A percentile compares a stretch with the other conserved stretches of the same genome.
These are phyloP conservation scores for Trichonephila inaurata DNA, from an alignment of 1,140 invertebrate species.

Conservation along the genomic window DNA sequence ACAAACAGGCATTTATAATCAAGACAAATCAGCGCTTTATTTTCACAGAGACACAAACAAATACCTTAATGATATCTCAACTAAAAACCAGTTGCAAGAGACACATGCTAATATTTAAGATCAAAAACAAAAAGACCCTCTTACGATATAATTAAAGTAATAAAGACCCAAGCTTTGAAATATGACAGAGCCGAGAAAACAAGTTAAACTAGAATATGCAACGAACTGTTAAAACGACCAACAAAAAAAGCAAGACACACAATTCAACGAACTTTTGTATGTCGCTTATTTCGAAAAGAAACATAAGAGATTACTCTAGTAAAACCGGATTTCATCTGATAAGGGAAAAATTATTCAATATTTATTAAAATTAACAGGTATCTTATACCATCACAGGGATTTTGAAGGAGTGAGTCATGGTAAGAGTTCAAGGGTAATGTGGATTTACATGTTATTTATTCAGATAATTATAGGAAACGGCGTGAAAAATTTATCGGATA, in stretches of 20 bases:
- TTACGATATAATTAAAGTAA: constrained; percentile 29
- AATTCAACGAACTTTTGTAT: too few species aligned
- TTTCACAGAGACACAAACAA: neutral
- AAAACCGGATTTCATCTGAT: constrained; percentile 1
- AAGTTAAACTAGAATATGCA: neutral
- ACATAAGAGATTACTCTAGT: neutral
- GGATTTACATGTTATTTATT: too few species aligned
- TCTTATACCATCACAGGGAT: too few species aligned
- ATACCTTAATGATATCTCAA: neutral
- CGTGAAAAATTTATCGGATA: too few species aligned
- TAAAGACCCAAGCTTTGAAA: neutral
- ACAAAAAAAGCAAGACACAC: too few species aligned
- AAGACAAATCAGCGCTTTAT: neutral
- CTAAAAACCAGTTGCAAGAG: neutral
- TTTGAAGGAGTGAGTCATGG: too few species aligned
- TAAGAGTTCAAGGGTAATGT: too few species aligned
- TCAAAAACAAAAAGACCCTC: neutral
- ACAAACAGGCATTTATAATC: neutral
- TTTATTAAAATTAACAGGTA: neutral
- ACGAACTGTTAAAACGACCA: neutral
- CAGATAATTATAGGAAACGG: too few species aligned
- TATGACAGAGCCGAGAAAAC: neutral
- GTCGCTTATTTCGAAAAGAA: neutral
- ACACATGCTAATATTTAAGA: neutral
- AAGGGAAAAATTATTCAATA: neutral